Base-by-base conservation (phyloP, 2,113 vertebrate species). In the Microtus montanus region DNA sequence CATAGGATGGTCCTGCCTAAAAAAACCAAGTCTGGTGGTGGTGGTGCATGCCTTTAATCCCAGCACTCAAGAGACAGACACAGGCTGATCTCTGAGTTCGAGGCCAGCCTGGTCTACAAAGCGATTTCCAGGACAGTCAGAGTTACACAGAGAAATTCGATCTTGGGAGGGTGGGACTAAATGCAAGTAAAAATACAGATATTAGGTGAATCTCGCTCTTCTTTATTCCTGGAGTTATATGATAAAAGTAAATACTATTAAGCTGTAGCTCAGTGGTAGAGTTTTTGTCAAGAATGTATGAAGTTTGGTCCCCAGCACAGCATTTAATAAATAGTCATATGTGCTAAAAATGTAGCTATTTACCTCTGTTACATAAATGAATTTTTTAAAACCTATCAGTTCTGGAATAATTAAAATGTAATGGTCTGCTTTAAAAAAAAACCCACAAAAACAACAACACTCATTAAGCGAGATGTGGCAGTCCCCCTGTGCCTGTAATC, bases 211-310 rank as follows among this genome's bases (percentile, higher is more conserved):
- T 41, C 63, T 79, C 12, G 14, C 20, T 61, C 79, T 89, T 92
- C 70, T 92, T 87, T 15, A 90, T 88, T 84, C n/a, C 91, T 83
- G 2, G 30, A 87, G 64, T 87, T 35, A 78, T n/a, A 33, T 64
- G 10, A 84, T 78, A n/a, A 80, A 80, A 54, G 15, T 28, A 66
- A 77, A 78, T 11, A 78, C n/a, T 66, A 47, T n/a, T 15, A 58
- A 33, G 4, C 28, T 89, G 33, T n/a, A 64, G 28, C 9, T 89
- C 30, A 28, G 58, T 78, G 58, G 13, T 49, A 49, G 54, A 49
- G 41, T 28, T 14, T 61, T 66, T 64, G 41, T 54, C 15, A 38
- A 44, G 41, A 33, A 4, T 47, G 63, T 86, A 35, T 24, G 41
- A 30, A 28, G 24, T 41, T 86, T 52, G 41, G 11, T 49, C 28